A percentile compares a stretch with the other conserved stretches of the same genome.
These are phyloP conservation scores for Pardalotus punctatus DNA, from an alignment of 2,113 vertebrate species.

Conservation along the genomic window DNA sequence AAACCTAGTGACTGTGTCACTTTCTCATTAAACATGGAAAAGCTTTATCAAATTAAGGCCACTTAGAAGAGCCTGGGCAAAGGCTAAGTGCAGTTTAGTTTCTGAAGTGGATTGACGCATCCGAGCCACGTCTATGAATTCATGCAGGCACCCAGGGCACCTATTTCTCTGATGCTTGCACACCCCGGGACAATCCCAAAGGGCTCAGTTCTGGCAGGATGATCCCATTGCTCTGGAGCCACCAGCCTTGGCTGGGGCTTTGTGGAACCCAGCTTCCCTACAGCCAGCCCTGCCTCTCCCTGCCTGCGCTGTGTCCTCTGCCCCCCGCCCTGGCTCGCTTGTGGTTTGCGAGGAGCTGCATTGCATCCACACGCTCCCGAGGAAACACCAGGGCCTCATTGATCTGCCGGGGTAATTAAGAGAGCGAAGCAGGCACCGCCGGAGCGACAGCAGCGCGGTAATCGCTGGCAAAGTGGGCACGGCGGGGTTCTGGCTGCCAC, in stretches of 20 bases:
- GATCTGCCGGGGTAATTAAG: not conserved
- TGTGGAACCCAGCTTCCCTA: accelerated
- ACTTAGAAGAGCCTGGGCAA: constrained; percentile 25
- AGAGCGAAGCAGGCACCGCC: not conserved
- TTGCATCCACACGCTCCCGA: accelerated
- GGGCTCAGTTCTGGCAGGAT: not conserved
- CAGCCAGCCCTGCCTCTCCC: not conserved
- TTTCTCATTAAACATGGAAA: not conserved
- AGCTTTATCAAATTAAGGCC: constrained; percentile 49
- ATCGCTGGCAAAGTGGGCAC: not conserved
- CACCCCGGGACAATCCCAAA: not conserved
- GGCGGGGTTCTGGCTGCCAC: not conserved
- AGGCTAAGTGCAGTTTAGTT: constrained; percentile 38
- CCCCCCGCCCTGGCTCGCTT: accelerated
- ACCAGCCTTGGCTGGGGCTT: not conserved
- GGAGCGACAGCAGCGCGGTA: not conserved
- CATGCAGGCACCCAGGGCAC: accelerated
- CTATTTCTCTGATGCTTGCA: not conserved
- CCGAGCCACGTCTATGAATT: not conserved
- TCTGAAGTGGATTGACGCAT: constrained; percentile 17
- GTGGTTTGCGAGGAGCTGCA: not conserved
- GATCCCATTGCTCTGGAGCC: not conserved
- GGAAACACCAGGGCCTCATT: not conserved
- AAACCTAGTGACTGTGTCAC: not conserved
- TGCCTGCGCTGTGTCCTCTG: not conserved